Evolutionary conservation across 2,113 vertebrate species (phyloP), one percentile per base, ranked within the genome.

Genomic region (Silurus glanis): DNA sequence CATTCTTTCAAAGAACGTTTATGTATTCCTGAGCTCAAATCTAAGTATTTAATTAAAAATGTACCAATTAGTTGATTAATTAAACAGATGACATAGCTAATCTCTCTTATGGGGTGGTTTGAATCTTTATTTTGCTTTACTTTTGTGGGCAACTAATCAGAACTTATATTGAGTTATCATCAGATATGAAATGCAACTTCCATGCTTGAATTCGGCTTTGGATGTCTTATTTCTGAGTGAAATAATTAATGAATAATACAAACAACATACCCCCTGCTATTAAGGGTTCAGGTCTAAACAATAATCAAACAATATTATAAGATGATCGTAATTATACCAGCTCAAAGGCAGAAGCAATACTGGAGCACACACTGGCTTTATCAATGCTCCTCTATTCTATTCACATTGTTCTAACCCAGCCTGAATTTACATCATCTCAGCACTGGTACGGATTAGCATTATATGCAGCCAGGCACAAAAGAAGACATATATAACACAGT

Each of bases 371-470:
- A 66, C 49, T 59, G 47, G 45, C 64, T 80, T 56, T 13, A 76
- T 87, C 85, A 88, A 83, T 85, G 83, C 55, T 45, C 66, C 83
- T 80, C 80, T 90, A 83, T 90, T 69, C 66, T 64, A 79, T 53
- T 82, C 85, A 87, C 85, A 88, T 79, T 45, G 51, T 78, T 71
- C 66, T 83, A 88, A 84, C 47, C 76, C 78, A 72, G 76, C 51
- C 72, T 53, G 37, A 47, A 69, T 86, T 67, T 84, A 74, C 88
- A 89, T 81, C 51, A 84, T 83, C 76, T 80, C 53, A n/a, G 71
- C 74, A 82, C 84, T 90, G 76, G 76, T 75, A 81, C 82, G 45
- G 83, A 83, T 86, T 55, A 76, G 78, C 62, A 83, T 75, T 59
- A 83, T 55, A 86, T 64, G 72, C 21, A 71, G 51, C 66, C 67